Base-by-base conservation (phyloP, 2,113 vertebrate species). In the Natator depressus region DNA sequence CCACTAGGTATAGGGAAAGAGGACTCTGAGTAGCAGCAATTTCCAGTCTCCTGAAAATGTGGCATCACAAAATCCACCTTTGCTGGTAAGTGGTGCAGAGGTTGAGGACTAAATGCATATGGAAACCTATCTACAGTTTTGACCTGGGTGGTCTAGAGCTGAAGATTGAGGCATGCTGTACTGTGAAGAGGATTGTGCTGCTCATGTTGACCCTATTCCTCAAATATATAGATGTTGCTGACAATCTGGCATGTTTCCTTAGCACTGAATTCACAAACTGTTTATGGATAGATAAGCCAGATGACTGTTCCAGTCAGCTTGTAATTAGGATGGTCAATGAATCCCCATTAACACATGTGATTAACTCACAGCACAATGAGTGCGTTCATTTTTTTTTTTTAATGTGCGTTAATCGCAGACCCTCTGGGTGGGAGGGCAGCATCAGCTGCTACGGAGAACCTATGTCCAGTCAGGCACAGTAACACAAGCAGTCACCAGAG, bases 241-340 rank as follows among this genome's bases (percentile, higher is more conserved):
- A 10, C 25, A 75, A 53, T 89, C 57, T 1, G 6, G 16, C 6
- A 1, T 57, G 75, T 82, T 81, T 91, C 85, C n/a, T 46, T 96
- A 0, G 72, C 13, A 10, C 27, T 78, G 80, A 79, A 89, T 88
- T 92, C 53, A 47, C 47, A 83, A 14, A 89, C 83, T 97, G 94
- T 95, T 97, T 95, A 93, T 93, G 90, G 80, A 25, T 31, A 94
- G 85, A 27, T 97, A 97, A 97, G 95, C 91, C 91, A 59, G 80
- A 90, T 94, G 89, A 90, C 84, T 88, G 9, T 82, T 85, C 12
- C 31, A 81, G 19, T 38, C 50, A 54, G 8, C 53, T 16, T 16
- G 51, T 54, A 54, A 54, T 54, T 54, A 54, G 16, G 51, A 42
- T 42, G 42, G 47, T 49, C 9, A 6, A 49, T 54, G 17, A 22